Base-by-base conservation (phyloP, 2,797 vertebrate genomes). In the Gallirallus australis region DNA sequence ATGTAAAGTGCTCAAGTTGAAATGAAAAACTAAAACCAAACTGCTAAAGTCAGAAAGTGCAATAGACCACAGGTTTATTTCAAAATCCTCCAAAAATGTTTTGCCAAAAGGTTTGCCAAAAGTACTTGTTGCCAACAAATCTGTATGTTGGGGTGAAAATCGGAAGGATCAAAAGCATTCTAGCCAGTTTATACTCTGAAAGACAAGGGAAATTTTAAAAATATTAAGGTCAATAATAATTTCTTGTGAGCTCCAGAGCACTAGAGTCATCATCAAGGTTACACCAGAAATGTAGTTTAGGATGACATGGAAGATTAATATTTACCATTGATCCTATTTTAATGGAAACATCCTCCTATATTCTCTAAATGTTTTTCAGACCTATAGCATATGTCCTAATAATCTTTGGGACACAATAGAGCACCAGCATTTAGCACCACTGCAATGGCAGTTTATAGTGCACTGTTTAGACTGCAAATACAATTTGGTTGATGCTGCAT, bases 401-500 rank as follows among this genome's bases (percentile, higher is more conserved):
- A 75, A 71, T 73, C 70, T 42, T 60, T 45, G 82, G 71, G 60
- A 35, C 60, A 72, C 61, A 24, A 15, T 15, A 42, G 28, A 90
- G 70, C 75, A 68, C 7, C 3, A 85, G 35, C 48, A 66, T 65
- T 72, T 77, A 50, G 56, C 8, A 2, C 35, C 60, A n/a, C 52
- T 59, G 76, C 60, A 89, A 70, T 4, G 18, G 23, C 52, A 89
- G 30, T 76, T 82, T 78, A 31, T 11, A 84, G 66, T 19, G 47
- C 70, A 72, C 70, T 73, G 52, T 73, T 92, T 82, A 82, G 60
- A 80, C 60, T 92, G 71, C 42, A 93, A 84, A 93, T 42, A 91
- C 15, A 59, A 66, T 63, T 86, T 71, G 78, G 53, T 89, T 82
- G 70, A 40, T 82, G 59, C 52, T 82, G 56, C 59, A 82, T 63